These are phyloP conservation scores for Drosophila auraria DNA, from an alignment of 1,140 invertebrate genomes.

Conservation along the genomic window DNA sequence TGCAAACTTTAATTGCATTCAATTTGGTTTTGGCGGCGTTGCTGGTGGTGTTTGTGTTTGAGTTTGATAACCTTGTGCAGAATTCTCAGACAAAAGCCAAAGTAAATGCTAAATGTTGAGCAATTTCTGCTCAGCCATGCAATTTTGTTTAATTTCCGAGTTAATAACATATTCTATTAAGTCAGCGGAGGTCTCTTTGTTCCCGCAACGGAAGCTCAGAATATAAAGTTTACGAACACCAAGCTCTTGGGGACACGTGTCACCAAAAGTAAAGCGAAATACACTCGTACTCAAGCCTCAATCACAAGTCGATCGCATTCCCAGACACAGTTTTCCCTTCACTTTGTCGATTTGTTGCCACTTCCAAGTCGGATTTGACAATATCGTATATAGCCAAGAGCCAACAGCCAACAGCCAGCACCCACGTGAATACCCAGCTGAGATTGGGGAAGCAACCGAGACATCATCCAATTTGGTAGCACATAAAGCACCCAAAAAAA, in stretches of 20 bases:
- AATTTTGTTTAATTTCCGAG: conserved; percentile 42
- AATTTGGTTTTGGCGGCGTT: conserved; percentile 37
- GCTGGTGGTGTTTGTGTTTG: conserved; percentile 42
- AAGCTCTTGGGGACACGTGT: conserved; percentile 35
- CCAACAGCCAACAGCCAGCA: conserved; percentile 31
- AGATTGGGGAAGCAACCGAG: conserved; percentile 63
- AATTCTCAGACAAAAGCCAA: conserved; percentile 67
- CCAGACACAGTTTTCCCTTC: conserved; percentile 64
- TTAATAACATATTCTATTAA: conserved; percentile 44
- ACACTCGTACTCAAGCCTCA: conserved; percentile 26
- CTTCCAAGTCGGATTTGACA: conserved; percentile 49
- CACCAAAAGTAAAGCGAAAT: conserved; percentile 18
- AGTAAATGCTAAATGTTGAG: conserved; percentile 75
- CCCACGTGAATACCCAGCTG: conserved; percentile 35
- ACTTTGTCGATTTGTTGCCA: conserved; percentile 60
- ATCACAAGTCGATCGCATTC: conserved; percentile 58
- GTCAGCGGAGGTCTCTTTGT: conserved; percentile 15
- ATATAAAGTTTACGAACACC: conserved; percentile 18
- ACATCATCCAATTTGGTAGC: conserved; percentile 62
- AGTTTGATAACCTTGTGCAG: conserved; percentile 77
- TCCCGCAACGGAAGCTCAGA: conserved; percentile 23
- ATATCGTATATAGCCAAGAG: conserved; percentile 48
- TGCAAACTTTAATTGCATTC: conserved; percentile 79
- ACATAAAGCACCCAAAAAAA: conserved; percentile 18
- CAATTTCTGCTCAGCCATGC: conserved; percentile 62